Base-by-base conservation (phyloP, 2,113 vertebrate species). In the Acanthochromis polyacanthus region DNA sequence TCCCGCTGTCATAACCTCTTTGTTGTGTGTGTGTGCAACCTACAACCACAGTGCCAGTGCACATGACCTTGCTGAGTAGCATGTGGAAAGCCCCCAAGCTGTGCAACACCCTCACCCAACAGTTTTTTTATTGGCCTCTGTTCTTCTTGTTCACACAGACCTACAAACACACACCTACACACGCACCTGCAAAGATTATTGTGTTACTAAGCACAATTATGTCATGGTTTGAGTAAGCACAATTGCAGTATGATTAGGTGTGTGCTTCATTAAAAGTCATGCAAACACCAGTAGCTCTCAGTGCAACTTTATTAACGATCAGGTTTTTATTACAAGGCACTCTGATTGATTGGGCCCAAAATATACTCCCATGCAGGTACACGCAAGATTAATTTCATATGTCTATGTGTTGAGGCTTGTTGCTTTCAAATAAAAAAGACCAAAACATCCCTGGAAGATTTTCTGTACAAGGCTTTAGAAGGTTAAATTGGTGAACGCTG, bases 71-170 rank as follows among this genome's bases (percentile, higher is more conserved):
- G 89, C 90, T 81, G 68, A 86, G 89, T 84, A 83, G 86, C 58
- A 72, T 73, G 64, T 81, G 92, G 93, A 95, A 95, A 95, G 73
- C 93, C 93, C 93, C 91, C 67, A 78, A 80, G 63, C 65, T 71
- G 23, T 68, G 76, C 65, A 63, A 45, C 68, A 62, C 60, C 75
- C 65, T 84, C 66, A 75, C 65, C 65, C 62, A 73, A 45, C 45
- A 50, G 50, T 45, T 84, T 63, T 63, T 84, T 25, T 81, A 60
- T 69, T 40, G 62, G 71, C 73, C 57, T 75, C 57, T 72, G 20
- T 71, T 60, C 17, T 75, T 68, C 68, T 76, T 68, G 32, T 78
- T 72, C 56, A 59, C 30, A 40, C 52, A 57, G 25, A 58, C 40
- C 6, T 36, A 38, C 36, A 58, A 56, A 61, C 36, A 32, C 45